A percentile compares a stretch with the other conserved stretches of the same genome.
Evolutionary conservation across 2,797 vertebrate species (phyloP).

Genomic region (Megalops cyprinoides): DNA sequence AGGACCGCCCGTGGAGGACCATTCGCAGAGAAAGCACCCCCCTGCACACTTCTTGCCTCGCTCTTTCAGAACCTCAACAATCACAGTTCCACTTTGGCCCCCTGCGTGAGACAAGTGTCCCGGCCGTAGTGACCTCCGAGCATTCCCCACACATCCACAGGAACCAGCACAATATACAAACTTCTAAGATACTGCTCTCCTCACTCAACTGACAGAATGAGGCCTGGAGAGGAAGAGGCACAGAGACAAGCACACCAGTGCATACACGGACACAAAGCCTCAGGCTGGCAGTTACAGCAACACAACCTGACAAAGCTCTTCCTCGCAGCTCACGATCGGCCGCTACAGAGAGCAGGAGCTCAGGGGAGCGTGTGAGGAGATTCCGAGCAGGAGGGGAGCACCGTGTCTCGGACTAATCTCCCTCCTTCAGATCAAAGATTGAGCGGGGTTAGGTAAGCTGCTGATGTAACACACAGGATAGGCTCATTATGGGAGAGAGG

Average conservation of each 20-base stretch:
- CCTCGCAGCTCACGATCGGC: no score
- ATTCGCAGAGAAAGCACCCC: no score
- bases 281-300: no score
- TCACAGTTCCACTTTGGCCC: neutral
- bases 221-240: neutral
- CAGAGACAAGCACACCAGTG: no score
- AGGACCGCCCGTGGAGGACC: neutral
- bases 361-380: neutral
- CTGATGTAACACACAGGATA: neutral
- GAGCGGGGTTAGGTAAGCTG: neutral
- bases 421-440: neutral
- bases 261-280: no score
- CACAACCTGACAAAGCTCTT: no score
- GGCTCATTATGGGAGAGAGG: neutral
- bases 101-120: neutral
- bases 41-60: no score
- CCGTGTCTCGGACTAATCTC: neutral
- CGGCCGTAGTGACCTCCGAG: no score
- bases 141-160: neutral
- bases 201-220: no score
- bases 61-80: no score
- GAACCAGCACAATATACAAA: no score
- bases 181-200: no score
- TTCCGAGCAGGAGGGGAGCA: neutral
- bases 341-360: neutral